phyloP scores from a whole-genome alignment of 2,888 invertebrate genomes.

The Aleiodes alternator region DNA sequence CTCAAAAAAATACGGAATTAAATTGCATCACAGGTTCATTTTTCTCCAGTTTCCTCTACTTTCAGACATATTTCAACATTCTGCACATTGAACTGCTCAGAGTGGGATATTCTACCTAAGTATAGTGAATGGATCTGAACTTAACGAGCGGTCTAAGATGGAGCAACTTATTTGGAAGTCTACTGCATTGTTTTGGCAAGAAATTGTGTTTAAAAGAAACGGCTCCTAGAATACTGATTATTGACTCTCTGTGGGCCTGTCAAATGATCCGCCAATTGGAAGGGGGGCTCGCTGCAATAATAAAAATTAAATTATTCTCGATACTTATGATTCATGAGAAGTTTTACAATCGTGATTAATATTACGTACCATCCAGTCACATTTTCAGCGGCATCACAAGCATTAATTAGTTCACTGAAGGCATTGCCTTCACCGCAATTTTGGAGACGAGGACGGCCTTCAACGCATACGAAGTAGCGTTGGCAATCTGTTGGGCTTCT shows the following conservation, averaged over 20 bases:
- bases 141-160: too few species aligned
- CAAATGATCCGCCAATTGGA: constrained; percentile 41
- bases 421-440: constrained; percentile 87
- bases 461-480: constrained; percentile 87
- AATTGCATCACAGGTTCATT: too few species aligned
- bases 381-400: constrained; percentile 87
- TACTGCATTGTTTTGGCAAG: too few species aligned
- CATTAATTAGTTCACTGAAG: constrained; percentile 84
- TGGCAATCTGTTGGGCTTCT: constrained; percentile 83
- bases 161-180: too few species aligned
- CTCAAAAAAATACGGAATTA: too few species aligned
- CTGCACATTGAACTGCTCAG: too few species aligned
- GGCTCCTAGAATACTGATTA: constrained; percentile 43
- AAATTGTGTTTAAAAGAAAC: constrained; percentile 40
- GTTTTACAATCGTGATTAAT: neutral
- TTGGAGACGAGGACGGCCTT: constrained; percentile 84
- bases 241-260: constrained; percentile 46
- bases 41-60: too few species aligned
- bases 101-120: too few species aligned
- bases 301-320: neutral
- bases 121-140: too few species aligned
- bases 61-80: too few species aligned
- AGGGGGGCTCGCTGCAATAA: constrained; percentile 51
- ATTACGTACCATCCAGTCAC: constrained; percentile 81
- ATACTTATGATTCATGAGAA: neutral